Evolutionary conservation across 64 coral and sea anemone species (phyloP).

Genomic region (Acropora yongei): DNA sequence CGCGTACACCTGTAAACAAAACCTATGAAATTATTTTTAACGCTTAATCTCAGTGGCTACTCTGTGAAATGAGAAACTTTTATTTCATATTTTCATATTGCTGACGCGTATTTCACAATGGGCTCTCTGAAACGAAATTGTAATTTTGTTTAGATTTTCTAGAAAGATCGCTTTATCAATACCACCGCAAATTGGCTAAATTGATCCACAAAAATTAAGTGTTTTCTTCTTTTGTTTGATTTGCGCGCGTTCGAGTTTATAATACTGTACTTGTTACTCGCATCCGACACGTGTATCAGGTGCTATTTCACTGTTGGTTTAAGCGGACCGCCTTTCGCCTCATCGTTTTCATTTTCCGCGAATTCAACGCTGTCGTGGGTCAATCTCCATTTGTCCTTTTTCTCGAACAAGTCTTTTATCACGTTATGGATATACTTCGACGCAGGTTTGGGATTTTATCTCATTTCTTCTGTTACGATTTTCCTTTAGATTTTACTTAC

Average conservation of each 20-base stretch:
- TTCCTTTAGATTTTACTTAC: no score
- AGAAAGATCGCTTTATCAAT: conserved; percentile 5
- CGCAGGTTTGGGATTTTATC: not conserved
- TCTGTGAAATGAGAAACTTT: not conserved
- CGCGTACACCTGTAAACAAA: not conserved
- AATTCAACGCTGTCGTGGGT: not conserved
- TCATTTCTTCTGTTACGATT: no score
- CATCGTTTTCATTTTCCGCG: not conserved
- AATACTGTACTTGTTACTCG: not conserved
- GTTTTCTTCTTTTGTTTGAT: not conserved
- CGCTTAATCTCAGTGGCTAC: not conserved
- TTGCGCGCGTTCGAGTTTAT: not conserved
- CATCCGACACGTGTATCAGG: not conserved
- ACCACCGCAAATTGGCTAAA: not conserved
- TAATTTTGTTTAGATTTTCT: not conserved
- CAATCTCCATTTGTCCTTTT: not conserved
- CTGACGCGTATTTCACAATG: not conserved
- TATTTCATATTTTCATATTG: not conserved
- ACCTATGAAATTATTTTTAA: not conserved
- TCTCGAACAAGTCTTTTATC: not conserved
- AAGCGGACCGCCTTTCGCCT: not conserved
- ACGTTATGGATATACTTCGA: not conserved
- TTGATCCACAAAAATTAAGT: not conserved
- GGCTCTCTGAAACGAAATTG: not conserved
- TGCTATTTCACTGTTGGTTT: not conserved